Evolutionary conservation across 2,888 invertebrate genomes (phyloP).

Genomic region (Tipula lateralis): DNA sequence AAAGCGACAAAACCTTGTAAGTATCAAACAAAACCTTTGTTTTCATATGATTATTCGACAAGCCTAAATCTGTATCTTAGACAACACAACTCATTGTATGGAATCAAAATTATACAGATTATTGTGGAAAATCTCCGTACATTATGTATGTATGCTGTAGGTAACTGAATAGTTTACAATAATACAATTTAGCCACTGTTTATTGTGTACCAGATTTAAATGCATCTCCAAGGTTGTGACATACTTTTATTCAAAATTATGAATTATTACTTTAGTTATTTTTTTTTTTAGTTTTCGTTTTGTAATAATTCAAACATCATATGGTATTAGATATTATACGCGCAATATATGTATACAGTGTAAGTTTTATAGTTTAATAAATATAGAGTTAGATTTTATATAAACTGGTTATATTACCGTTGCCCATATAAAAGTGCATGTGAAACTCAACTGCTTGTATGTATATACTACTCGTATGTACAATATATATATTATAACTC

Average conservation of each 20-base stretch:
- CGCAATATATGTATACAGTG: neutral
- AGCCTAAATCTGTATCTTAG: too few relatives aligned
- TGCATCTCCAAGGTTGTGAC: constrained; percentile 5
- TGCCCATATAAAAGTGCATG: neutral
- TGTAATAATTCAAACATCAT: constrained; percentile 11
- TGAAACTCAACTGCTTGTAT: neutral
- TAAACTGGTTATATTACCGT: constrained; percentile 19
- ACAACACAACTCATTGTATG: too few relatives aligned
- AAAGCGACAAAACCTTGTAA: too few relatives aligned
- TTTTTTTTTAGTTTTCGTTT: neutral
- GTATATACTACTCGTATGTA: neutral
- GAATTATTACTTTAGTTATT: neutral
- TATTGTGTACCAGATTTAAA: neutral
- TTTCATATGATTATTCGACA: too few relatives aligned
- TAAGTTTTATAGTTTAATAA: neutral
- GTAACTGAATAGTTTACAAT: neutral
- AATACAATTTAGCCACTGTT: neutral
- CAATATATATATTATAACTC: neutral
- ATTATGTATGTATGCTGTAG: neutral
- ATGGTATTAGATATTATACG: neutral
- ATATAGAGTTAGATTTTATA: neutral
- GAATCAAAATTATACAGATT: too few relatives aligned
- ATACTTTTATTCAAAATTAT: constrained; percentile 11
- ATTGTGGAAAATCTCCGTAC: too few relatives aligned
- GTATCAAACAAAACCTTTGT: too few relatives aligned